A percentile compares a stretch with the other conserved stretches of the same genome.
Conservation (phyloP, 2,113 vertebrate genomes). For the Fukomys damarensis region DNA sequence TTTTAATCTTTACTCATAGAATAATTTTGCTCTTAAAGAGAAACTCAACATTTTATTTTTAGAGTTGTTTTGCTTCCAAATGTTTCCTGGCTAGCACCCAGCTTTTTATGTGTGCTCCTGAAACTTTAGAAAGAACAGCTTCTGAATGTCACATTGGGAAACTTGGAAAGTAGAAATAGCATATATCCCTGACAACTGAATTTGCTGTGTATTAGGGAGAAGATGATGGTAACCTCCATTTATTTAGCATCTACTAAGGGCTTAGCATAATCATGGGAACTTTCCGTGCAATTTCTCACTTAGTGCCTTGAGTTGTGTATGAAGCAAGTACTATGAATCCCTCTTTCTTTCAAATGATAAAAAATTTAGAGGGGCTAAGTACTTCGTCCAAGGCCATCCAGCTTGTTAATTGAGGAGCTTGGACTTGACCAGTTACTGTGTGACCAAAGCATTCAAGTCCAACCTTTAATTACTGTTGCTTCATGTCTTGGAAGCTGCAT, state of each 20-base stretch:
- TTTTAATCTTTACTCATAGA: constrained; percentile 67
- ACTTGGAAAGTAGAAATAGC: constrained; percentile 55
- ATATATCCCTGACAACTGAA: constrained; percentile 13
- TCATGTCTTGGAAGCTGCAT: background rate
- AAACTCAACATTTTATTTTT: constrained; percentile 76
- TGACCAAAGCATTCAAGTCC: background rate
- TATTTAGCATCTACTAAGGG: constrained; percentile 19
- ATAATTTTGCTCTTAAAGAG: constrained; percentile 72
- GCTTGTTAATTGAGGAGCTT: background rate
- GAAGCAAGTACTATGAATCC: background rate
- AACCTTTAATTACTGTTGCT: background rate
- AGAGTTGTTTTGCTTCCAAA: constrained; percentile 74
- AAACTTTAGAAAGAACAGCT: constrained; percentile 75
- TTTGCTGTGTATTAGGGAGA: background rate
- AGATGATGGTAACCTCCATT: background rate
- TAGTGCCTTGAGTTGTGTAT: constrained; percentile 14
- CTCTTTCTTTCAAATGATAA: background rate
- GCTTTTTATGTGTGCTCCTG: constrained; percentile 64
- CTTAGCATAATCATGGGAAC: background rate
- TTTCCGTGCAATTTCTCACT: constrained; percentile 24
- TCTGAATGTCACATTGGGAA: constrained; percentile 75
- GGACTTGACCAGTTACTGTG: background rate
- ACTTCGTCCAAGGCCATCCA: background rate
- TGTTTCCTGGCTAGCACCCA: constrained; percentile 70
- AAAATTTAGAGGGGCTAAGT: background rate